Evolutionary conservation across 2,888 invertebrate genomes (phyloP).

Genomic region (Microplitis manilae): DNA sequence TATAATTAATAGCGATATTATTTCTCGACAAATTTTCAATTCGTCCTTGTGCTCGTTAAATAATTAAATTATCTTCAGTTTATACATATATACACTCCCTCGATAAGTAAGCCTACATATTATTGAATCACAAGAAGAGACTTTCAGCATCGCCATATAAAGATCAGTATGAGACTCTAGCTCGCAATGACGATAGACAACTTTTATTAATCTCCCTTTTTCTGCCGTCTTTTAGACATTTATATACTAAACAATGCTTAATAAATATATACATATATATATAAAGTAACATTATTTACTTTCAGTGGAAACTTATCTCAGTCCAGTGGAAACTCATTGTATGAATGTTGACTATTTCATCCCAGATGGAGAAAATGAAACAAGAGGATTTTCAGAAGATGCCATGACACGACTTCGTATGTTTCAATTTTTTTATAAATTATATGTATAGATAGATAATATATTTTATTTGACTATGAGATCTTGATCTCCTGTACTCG

Average conservation of each 20-base stretch:
- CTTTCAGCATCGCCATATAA: constrained; percentile 20
- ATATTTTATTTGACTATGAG: not conserved
- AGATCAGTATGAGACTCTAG: not conserved
- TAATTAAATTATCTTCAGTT: not conserved
- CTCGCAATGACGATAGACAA: constrained; percentile 7
- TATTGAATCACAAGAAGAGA: constrained; percentile 22
- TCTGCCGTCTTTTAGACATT: not conserved
- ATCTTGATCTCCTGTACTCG: not conserved
- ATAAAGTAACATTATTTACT: constrained; percentile 29
- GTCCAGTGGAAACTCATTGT: constrained; percentile 95
- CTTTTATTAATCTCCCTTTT: constrained; percentile 11
- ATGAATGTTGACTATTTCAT: constrained; percentile 96
- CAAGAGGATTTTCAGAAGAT: constrained; percentile 84
- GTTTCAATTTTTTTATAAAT: constrained; percentile 59
- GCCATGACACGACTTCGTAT: constrained; percentile 88
- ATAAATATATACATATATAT: too few species aligned
- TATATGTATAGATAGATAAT: not conserved
- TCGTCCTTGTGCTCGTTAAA: not conserved
- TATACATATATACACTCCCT: not conserved
- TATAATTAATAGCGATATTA: not conserved
- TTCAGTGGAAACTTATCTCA: constrained; percentile 88
- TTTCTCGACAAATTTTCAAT: not conserved
- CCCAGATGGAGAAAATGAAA: constrained; percentile 88
- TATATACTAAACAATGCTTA: too few species aligned
- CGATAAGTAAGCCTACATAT: constrained; percentile 13